A percentile compares a stretch with the other conserved stretches of the same genome.
Evolutionary conservation across 1,140 invertebrate genomes (phyloP).

Genomic region (Drosophila setifemur): DNA sequence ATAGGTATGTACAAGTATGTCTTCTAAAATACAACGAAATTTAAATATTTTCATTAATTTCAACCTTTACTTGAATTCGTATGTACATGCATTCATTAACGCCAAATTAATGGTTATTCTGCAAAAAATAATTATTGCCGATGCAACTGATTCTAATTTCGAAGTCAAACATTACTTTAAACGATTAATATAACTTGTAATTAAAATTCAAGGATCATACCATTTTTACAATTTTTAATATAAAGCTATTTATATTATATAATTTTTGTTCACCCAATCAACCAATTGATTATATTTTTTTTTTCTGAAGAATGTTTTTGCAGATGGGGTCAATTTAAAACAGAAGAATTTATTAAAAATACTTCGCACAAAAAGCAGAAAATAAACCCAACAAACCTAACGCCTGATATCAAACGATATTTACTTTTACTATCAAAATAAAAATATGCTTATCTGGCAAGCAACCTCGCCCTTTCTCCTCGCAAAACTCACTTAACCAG

Average conservation of each 20-base stretch:
- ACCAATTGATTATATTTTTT: slow-evolving; percentile 12
- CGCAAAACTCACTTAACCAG: slow-evolving; percentile 31
- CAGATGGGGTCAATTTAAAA: background rate
- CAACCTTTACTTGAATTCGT: too few relatives aligned
- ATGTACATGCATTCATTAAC: too few relatives aligned
- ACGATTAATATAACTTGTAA: too few relatives aligned
- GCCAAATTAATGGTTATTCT: too few relatives aligned
- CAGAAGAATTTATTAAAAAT: background rate
- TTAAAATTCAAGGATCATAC: background rate
- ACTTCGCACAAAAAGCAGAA: background rate
- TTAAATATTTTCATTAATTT: too few relatives aligned
- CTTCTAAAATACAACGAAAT: too few relatives aligned
- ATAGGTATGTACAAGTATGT: too few relatives aligned
- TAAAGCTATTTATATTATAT: slow-evolving; percentile 16
- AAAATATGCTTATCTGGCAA: slow-evolving; percentile 49
- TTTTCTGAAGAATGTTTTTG: too few relatives aligned
- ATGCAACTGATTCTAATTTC: too few relatives aligned
- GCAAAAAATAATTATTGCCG: too few relatives aligned
- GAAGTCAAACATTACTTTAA: too few relatives aligned
- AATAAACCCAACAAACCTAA: background rate
- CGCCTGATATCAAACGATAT: slow-evolving; percentile 18
- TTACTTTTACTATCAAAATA: slow-evolving; percentile 25
- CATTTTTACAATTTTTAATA: too few relatives aligned
- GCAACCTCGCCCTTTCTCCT: background rate
- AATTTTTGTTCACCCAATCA: background rate